These are phyloP conservation scores for Nephrotoma appendiculata DNA, from an alignment of 2,888 invertebrate genomes.

Conservation along the genomic window DNA sequence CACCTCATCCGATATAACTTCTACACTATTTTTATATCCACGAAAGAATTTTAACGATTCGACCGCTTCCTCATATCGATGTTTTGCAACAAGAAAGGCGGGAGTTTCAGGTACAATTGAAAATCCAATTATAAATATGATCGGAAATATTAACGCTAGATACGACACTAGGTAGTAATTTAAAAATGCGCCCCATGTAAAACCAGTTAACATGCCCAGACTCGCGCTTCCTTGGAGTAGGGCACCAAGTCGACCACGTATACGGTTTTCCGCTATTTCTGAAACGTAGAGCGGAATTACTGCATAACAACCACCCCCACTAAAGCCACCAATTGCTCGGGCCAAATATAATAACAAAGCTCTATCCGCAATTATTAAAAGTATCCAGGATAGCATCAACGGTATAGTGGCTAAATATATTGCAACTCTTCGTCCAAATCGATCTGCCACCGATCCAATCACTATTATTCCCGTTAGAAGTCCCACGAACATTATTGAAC, in stretches of 20 bases:
- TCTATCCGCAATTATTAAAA: too few species aligned
- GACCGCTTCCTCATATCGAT: conserved; percentile 13
- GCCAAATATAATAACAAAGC: too few species aligned
- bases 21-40: conserved; percentile 9
- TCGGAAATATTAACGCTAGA: conserved; percentile 17
- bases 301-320: too few species aligned
- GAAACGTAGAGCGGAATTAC: too few species aligned
- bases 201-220: too few species aligned
- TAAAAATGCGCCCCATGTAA: background rate
- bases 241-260: too few species aligned
- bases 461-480: conserved; percentile 20
- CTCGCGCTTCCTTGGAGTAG: too few species aligned
- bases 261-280: too few species aligned
- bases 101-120: conserved; percentile 5
- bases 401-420: too few species aligned
- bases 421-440: too few species aligned
- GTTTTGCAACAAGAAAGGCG: background rate
- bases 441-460: conserved; percentile 10
- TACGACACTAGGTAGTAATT: conserved; percentile 18
- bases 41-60: conserved; percentile 21
- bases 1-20: background rate
- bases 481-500: conserved; percentile 21
- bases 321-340: too few species aligned
- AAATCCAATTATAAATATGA: background rate
- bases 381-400: too few species aligned